A percentile compares a stretch with the other conserved stretches of the same genome.
These are phyloP conservation scores for Neogale vison DNA, from an alignment of 2,113 vertebrate species.

Conservation along the genomic window DNA sequence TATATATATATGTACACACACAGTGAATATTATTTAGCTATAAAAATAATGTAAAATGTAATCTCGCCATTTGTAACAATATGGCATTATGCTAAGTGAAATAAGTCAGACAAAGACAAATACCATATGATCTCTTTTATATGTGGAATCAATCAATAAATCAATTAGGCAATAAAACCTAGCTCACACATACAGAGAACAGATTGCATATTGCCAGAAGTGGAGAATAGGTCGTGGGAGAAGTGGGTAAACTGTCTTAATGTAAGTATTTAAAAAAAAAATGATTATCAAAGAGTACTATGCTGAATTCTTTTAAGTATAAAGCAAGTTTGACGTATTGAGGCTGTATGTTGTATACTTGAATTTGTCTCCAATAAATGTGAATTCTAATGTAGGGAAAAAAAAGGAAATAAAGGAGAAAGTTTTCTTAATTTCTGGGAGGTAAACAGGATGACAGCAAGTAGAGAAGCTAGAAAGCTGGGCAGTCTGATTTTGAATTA, in stretches of 20 bases:
- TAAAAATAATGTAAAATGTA: background rate
- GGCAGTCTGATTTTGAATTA: background rate
- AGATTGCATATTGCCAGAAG: background rate
- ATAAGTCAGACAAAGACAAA: background rate
- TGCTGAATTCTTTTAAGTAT: background rate
- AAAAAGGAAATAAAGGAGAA: background rate
- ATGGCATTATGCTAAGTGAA: background rate
- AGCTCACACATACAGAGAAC: background rate
- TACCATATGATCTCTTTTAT: background rate
- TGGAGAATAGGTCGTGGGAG: background rate
- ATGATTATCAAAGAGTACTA: too few species aligned
- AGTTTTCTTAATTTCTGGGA: background rate
- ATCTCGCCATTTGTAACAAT: background rate
- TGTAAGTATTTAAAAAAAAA: background rate
- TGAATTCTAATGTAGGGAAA: constrained; percentile 64
- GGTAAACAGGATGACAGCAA: background rate
- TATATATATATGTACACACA: background rate
- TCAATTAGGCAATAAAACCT: background rate
- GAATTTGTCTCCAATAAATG: constrained; percentile 58
- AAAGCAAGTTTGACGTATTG: constrained; percentile 30
- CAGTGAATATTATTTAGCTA: background rate
- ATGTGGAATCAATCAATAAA: background rate
- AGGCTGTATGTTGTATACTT: constrained; percentile 34
- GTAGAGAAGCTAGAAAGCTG: background rate
- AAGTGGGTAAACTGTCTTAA: background rate